Evolutionary conservation across 2,888 invertebrate genomes (phyloP).

Genomic region (Drosophila mercatorum): DNA sequence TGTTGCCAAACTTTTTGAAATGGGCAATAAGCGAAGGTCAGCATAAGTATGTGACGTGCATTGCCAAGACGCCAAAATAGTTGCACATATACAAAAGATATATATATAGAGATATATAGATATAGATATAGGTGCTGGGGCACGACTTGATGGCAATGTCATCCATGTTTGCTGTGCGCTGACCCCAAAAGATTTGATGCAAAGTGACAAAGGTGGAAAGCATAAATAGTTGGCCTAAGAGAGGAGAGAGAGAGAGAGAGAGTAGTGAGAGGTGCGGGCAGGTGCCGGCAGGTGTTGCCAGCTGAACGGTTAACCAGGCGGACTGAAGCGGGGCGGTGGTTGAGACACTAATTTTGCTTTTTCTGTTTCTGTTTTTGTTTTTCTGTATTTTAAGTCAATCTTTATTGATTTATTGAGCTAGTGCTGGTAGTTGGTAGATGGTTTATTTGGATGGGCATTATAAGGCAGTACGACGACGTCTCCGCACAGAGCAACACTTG

Average conservation of each 20-base stretch:
- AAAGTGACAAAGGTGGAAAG: constrained; percentile 8
- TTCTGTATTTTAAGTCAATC: constrained; percentile 60
- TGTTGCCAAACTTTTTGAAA: constrained; percentile 64
- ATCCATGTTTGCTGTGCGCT: constrained; percentile 45
- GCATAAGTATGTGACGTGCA: constrained; percentile 49
- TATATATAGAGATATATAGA: not conserved
- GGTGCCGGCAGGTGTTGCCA: constrained; percentile 1
- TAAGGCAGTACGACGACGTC: constrained; percentile 35
- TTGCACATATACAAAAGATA: constrained; percentile 5
- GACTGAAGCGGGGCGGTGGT: not conserved
- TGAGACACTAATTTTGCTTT: constrained; percentile 42
- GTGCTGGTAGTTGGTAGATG: constrained; percentile 19
- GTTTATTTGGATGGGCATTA: constrained; percentile 24
- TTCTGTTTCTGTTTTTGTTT: constrained; percentile 19
- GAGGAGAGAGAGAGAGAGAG: not conserved
- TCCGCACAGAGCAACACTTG: constrained; percentile 26
- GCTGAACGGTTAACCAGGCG: not conserved
- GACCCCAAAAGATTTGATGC: constrained; percentile 41
- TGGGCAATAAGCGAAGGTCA: constrained; percentile 70
- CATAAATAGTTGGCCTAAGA: constrained; percentile 36
- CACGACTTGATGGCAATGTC: constrained; percentile 46
- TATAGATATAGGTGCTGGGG: not conserved
- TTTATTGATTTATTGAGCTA: constrained; percentile 70
- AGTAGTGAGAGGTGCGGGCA: not conserved
- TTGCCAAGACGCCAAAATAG: constrained; percentile 23